phyloP scores from a whole-genome alignment of 2,888 invertebrate genomes.

The Xylota segnis region DNA sequence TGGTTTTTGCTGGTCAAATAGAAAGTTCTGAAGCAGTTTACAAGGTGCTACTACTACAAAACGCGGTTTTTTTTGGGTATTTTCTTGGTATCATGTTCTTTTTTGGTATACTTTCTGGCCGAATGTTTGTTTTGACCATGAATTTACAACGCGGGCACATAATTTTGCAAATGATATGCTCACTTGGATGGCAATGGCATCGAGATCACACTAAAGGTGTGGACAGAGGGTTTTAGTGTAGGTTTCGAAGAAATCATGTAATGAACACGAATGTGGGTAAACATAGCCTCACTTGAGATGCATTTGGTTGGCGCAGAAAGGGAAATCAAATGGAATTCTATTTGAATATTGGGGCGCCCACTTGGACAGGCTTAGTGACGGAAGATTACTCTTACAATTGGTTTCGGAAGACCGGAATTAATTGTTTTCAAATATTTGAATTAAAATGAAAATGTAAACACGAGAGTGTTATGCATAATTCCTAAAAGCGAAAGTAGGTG shows the following conservation, averaged over 20 bases:
- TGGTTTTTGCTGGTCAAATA: constrained; percentile 11
- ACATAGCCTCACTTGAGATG: constrained; percentile 26
- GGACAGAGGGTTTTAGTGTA: constrained; percentile 16
- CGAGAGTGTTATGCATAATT: constrained; percentile 23
- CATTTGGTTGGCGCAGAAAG: constrained; percentile 5
- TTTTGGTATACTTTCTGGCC: neutral
- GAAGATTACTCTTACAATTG: constrained; percentile 36
- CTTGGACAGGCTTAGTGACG: constrained; percentile 20
- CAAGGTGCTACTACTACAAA: neutral
- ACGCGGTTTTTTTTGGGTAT: neutral
- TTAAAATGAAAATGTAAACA: constrained; percentile 52
- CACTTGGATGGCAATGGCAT: constrained; percentile 12
- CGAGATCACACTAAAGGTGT: constrained; percentile 13
- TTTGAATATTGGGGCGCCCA: constrained; percentile 17
- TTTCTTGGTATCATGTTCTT: too few relatives aligned
- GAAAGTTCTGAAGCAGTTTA: constrained; percentile 33
- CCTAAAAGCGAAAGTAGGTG: constrained; percentile 56
- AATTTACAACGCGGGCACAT: constrained; percentile 36
- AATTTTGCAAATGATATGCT: constrained; percentile 20
- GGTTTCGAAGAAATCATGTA: constrained; percentile 7
- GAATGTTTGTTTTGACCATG: constrained; percentile 3
- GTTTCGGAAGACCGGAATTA: constrained; percentile 16
- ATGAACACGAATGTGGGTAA: constrained; percentile 1
- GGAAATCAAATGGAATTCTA: constrained; percentile 10
- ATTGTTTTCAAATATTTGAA: constrained; percentile 52